These are phyloP conservation scores for Dysdera silvatica DNA, from an alignment of 1,140 invertebrate species.

Conservation along the genomic window DNA sequence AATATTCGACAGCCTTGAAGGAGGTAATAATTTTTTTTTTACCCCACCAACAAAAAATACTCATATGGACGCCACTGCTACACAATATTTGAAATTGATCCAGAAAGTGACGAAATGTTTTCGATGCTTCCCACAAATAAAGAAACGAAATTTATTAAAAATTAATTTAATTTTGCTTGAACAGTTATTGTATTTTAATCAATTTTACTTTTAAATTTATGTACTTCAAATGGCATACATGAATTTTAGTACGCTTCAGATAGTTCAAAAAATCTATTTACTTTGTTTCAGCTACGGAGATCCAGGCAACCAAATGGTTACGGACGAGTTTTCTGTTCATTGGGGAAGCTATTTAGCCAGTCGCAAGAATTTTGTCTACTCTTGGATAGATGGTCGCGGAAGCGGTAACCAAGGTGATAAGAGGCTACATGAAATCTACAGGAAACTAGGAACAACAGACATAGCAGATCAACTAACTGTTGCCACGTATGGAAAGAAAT, in stretches of 20 bases:
- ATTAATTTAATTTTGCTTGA: neutral
- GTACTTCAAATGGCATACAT: too few relatives aligned
- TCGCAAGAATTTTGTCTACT: constrained; percentile 72
- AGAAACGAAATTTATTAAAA: neutral
- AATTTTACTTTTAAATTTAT: too few relatives aligned
- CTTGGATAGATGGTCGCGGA: constrained; percentile 78
- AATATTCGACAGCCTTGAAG: too few relatives aligned
- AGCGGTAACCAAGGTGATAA: constrained; percentile 74
- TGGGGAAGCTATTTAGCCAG: constrained; percentile 78
- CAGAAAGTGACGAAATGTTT: too few relatives aligned
- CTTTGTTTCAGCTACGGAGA: constrained; percentile 65
- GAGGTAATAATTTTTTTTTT: too few relatives aligned
- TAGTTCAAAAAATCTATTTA: too few relatives aligned
- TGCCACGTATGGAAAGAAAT: constrained; percentile 46
- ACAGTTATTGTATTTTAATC: too few relatives aligned
- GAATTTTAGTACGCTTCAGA: too few relatives aligned
- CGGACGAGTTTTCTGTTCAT: constrained; percentile 71
- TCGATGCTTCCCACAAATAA: too few relatives aligned
- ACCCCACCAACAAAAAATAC: too few relatives aligned
- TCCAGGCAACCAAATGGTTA: constrained; percentile 77
- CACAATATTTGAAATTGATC: too few relatives aligned
- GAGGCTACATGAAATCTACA: constrained; percentile 71
- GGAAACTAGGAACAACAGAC: constrained; percentile 71
- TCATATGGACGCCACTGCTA: too few relatives aligned
- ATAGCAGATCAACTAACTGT: constrained; percentile 83